phyloP scores from a whole-genome alignment of 2,888 invertebrate genomes.

The Drosophila hawaiiensis region DNA sequence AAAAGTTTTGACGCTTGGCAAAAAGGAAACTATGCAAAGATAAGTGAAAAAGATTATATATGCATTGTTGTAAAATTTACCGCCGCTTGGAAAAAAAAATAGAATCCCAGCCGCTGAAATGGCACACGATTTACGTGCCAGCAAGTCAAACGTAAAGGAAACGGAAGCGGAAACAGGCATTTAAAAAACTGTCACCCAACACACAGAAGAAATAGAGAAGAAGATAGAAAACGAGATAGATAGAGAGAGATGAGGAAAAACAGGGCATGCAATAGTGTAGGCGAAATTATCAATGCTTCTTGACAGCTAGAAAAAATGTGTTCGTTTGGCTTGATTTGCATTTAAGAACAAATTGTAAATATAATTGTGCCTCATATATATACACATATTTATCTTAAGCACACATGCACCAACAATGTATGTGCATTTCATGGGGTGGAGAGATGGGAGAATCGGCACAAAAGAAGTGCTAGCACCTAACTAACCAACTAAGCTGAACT shows the following conservation, averaged over 20 bases:
- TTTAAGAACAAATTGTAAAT: neutral
- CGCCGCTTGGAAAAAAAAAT: constrained; percentile 53
- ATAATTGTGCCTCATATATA: neutral
- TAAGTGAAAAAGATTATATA: constrained; percentile 80
- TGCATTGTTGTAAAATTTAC: constrained; percentile 79
- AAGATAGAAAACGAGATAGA: neutral
- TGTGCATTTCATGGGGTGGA: neutral
- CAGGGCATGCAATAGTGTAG: constrained; percentile 1
- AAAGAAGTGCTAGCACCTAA: constrained; percentile 40
- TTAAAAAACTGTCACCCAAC: constrained; percentile 66
- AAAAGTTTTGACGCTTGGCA: constrained; percentile 58
- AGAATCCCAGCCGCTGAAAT: constrained; percentile 44
- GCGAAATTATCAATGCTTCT: constrained; percentile 38
- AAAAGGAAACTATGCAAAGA: constrained; percentile 72
- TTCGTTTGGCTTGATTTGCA: neutral
- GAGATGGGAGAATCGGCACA: constrained; percentile 24
- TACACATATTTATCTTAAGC: neutral
- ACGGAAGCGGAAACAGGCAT: constrained; percentile 75
- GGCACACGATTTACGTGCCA: constrained; percentile 74
- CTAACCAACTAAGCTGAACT: constrained; percentile 43
- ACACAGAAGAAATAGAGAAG: constrained; percentile 26
- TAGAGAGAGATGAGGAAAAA: neutral
- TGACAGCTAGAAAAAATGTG: constrained; percentile 20
- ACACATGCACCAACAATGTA: neutral
- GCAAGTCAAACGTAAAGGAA: constrained; percentile 77